A percentile compares a stretch with the other conserved stretches of the same genome.
phyloP scores from a whole-genome alignment of 2,888 invertebrate genomes.

The Cataglyphis rosenhaueri region DNA sequence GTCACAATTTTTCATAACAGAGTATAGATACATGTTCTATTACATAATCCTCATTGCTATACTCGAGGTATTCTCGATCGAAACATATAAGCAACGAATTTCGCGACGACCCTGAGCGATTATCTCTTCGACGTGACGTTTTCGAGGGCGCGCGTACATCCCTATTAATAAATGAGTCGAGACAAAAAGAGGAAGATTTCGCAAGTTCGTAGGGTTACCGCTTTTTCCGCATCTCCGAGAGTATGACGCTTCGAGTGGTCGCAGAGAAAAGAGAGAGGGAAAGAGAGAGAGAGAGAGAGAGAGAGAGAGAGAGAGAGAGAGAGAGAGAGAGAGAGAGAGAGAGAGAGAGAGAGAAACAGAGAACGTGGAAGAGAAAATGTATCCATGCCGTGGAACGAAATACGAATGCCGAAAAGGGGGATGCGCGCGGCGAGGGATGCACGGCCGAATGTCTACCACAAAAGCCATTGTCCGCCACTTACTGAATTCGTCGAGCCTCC shows the following conservation, averaged over 20 bases:
- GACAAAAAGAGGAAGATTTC: constrained; percentile 68
- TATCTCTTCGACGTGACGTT: constrained; percentile 24
- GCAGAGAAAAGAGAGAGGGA: constrained; percentile 39
- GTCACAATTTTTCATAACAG: background rate
- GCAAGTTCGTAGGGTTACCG: constrained; percentile 30
- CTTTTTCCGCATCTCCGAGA: constrained; percentile 62
- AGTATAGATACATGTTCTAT: background rate
- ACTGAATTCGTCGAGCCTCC: constrained; percentile 82
- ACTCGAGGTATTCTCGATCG: constrained; percentile 1
- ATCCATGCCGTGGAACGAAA: constrained; percentile 65
- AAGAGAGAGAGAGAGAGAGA: constrained; percentile 48
- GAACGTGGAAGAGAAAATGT: constrained; percentile 60
- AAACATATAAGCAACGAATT: background rate
- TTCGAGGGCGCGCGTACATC: constrained; percentile 29
- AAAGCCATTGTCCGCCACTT: constrained; percentile 82
- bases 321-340: constrained; percentile 45
- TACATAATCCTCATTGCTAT: background rate
- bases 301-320: constrained; percentile 52
- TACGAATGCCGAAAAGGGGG: constrained; percentile 68
- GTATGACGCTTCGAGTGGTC: constrained; percentile 51
- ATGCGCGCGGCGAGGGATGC: constrained; percentile 71
- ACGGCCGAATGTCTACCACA: constrained; percentile 81
- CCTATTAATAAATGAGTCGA: constrained; percentile 61
- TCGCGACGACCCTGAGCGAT: background rate
- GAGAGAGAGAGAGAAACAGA: constrained; percentile 46